These are phyloP conservation scores for Empis livida DNA, from an alignment of 2,888 invertebrate genomes.

Conservation along the genomic window DNA sequence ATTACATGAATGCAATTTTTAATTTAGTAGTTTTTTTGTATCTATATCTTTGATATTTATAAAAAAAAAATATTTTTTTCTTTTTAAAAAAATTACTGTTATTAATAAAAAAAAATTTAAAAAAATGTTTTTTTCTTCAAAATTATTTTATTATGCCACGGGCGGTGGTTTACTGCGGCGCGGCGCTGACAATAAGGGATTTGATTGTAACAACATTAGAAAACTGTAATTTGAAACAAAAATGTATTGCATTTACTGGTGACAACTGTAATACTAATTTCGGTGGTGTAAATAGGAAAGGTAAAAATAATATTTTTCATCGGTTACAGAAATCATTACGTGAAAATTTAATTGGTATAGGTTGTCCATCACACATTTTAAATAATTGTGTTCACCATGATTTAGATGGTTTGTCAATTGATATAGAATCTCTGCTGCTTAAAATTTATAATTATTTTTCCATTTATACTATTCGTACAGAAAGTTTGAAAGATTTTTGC, in stretches of 20 bases:
- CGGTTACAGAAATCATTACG: neutral
- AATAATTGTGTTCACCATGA: neutral
- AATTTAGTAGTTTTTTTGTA: too few species aligned
- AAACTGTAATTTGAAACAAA: neutral
- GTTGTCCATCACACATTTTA: neutral
- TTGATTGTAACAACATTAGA: neutral
- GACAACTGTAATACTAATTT: constrained; percentile 13
- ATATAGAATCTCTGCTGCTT: neutral
- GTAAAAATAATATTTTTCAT: constrained; percentile 9
- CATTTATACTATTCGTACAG: constrained; percentile 4
- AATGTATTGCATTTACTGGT: constrained; percentile 1
- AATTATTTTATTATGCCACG: too few species aligned
- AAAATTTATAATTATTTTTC: neutral
- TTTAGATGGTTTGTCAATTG: neutral
- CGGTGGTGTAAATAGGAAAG: constrained; percentile 9
- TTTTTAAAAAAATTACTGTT: too few species aligned
- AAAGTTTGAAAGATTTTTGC: constrained; percentile 6
- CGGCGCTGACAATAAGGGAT: neutral
- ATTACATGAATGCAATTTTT: too few species aligned
- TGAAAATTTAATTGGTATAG: neutral
- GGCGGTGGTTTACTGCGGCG: too few species aligned
- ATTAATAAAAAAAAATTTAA: too few species aligned
- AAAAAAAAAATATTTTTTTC: too few species aligned
- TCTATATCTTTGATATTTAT: too few species aligned
- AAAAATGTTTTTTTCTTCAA: too few species aligned